phyloP scores from a whole-genome alignment of 2,797 vertebrate genomes.

The Sternotherus odoratus region DNA sequence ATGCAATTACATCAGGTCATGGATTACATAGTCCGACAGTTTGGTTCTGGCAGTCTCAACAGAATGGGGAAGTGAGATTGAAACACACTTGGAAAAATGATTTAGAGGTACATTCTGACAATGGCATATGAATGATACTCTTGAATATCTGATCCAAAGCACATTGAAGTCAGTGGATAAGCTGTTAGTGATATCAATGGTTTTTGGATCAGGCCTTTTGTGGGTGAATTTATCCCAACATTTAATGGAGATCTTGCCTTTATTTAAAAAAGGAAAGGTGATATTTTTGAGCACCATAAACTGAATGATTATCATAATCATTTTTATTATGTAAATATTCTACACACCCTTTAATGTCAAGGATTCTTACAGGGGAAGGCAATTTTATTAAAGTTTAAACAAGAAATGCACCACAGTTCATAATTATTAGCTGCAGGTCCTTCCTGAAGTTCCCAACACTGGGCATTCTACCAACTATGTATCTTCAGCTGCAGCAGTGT shows the following conservation, averaged over 20 bases:
- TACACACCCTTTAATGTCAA: slow-evolving; percentile 14
- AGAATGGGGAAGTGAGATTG: neutral
- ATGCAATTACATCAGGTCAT: neutral
- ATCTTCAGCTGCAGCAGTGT: neutral
- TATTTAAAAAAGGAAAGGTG: neutral
- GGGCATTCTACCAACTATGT: slow-evolving; percentile 9
- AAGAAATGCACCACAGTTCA: slow-evolving; percentile 37
- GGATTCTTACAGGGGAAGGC: slow-evolving; percentile 12
- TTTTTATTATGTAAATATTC: neutral
- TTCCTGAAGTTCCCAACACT: neutral
- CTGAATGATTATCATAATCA: neutral
- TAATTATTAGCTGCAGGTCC: slow-evolving; percentile 24
- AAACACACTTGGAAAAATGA: neutral
- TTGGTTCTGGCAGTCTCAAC: neutral
- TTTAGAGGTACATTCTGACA: neutral
- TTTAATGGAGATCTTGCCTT: neutral
- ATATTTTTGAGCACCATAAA: neutral
- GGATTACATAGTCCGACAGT: neutral
- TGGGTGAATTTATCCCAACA: neutral
- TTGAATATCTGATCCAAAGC: neutral
- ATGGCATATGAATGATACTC: neutral
- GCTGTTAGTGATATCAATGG: neutral
- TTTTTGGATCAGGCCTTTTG: accelerated
- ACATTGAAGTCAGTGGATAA: neutral
- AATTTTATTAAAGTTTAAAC: slow-evolving; percentile 38